Conservation (phyloP, 2,888 invertebrate species). For the Drosophila fungiperda region DNA sequence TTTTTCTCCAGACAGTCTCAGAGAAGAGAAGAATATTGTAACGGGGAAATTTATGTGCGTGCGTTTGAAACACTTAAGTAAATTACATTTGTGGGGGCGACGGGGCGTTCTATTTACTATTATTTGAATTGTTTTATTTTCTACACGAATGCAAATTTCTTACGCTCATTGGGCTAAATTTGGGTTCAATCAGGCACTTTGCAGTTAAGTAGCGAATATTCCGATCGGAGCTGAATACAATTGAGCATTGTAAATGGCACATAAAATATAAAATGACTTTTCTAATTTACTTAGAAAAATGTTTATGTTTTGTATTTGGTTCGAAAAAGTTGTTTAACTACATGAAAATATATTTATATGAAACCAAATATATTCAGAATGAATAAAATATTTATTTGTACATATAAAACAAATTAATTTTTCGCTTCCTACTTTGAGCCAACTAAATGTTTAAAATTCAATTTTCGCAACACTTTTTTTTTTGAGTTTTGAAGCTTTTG, state of each 20-base stretch:
- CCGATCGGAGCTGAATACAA: not conserved
- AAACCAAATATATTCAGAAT: not conserved
- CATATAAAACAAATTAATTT: not conserved
- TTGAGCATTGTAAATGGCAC: slow-evolving; percentile 6
- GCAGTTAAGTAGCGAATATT: slow-evolving; percentile 6
- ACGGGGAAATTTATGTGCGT: slow-evolving; percentile 71
- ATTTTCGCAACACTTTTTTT: slow-evolving; percentile 7
- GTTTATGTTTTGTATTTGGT: not conserved
- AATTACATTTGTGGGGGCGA: slow-evolving; percentile 70
- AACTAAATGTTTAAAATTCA: slow-evolving; percentile 11
- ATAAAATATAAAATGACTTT: not conserved
- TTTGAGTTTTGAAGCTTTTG: slow-evolving; percentile 2
- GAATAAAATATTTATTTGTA: too few relatives aligned
- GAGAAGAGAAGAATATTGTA: slow-evolving; percentile 29
- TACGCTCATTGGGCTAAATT: slow-evolving; percentile 33
- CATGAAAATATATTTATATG: not conserved
- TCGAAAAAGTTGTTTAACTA: not conserved
- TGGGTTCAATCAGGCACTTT: slow-evolving; percentile 42
- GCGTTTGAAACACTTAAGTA: slow-evolving; percentile 75
- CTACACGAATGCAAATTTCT: slow-evolving; percentile 52
- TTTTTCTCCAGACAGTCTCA: slow-evolving; percentile 36
- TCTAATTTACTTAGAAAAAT: too few relatives aligned
- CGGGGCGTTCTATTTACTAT: slow-evolving; percentile 38
- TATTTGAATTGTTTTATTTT: slow-evolving; percentile 57
- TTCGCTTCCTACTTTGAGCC: not conserved